These are phyloP conservation scores for Hypotaenidia okinawae DNA, from an alignment of 2,797 vertebrate genomes.

Conservation along the genomic window DNA sequence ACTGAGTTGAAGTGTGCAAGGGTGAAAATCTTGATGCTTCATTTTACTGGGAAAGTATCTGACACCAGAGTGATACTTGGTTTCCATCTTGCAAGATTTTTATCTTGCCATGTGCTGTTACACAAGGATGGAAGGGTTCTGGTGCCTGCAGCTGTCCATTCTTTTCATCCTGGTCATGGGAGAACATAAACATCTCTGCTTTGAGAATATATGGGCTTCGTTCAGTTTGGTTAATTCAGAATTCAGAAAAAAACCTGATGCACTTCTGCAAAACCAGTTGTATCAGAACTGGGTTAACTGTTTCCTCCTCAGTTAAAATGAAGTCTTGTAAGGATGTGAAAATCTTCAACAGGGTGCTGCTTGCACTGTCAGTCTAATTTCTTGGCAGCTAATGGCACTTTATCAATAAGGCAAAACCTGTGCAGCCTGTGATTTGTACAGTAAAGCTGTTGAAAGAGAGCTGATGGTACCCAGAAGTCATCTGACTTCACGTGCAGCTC, in stretches of 20 bases:
- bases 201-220: neutral
- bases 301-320: neutral
- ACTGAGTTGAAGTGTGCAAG: neutral
- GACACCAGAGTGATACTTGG: neutral
- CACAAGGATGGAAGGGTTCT: neutral
- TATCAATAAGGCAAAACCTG: neutral
- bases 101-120: neutral
- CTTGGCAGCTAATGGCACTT: conserved; percentile 21
- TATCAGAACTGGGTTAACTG: neutral
- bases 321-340: neutral
- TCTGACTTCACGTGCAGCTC: conserved; percentile 2
- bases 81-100: neutral
- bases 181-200: neutral
- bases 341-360: neutral
- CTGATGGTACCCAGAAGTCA: conserved; percentile 21
- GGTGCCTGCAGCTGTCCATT: neutral
- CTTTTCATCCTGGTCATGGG: neutral
- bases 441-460: conserved; percentile 9
- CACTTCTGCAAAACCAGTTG: neutral
- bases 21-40: neutral
- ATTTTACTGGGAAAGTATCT: neutral
- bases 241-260: neutral
- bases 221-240: neutral
- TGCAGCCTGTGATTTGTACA: neutral
- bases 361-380: conserved; percentile 14